Evolutionary conservation across 2,888 invertebrate species (phyloP), one percentile per base, ranked within the genome.

Genomic region (Caenorhabditis sp.): DNA sequence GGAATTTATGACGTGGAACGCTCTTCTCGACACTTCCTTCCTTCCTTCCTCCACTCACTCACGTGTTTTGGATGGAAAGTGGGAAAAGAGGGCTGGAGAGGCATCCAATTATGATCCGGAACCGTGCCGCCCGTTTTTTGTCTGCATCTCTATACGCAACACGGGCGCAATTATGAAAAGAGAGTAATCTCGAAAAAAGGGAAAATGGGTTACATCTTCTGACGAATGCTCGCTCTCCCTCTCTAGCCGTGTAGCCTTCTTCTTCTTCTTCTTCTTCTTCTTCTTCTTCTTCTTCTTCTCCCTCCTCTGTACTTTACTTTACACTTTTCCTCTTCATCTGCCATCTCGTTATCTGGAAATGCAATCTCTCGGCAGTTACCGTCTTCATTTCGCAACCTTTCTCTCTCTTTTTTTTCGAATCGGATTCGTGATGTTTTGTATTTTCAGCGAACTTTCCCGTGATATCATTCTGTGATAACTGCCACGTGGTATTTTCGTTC

Each of bases 301-400:
- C 30, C 35, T 56, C 43, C 63, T 26, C 13, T 15, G 52, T 53
- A 37, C 56, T 72, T 58, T 72, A 46, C 46, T 53, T 72, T 61
- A 61, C 63, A 55, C 63, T 58, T 53, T 35, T 63, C 37, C 45
- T 43, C 43, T 41, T 46, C 48, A 53, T 45, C 43, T 46, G 39
- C 41, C 56, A 7, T 43, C 35, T 68, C 39, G 53, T 61, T 55
- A 71, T 62, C 71, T 71, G 61, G 46, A 62, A 71, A 52, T 62
- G 26, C 48, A 35, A 71, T 62, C 62, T 39, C n/a, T 39, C 50
- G 2, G n/a, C 48, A 7, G 15, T n/a, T 32, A 5, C 32, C 50
- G 27, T 58, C 48, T 66, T 56, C 48, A 58, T 68, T 68, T 56
- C 66, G 50, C 48, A 68, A 48, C 58, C 7, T 11, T 32, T 26